These are phyloP conservation scores for Drosophila biarmipes DNA, from an alignment of 1,140 invertebrate genomes.

Conservation along the genomic window DNA sequence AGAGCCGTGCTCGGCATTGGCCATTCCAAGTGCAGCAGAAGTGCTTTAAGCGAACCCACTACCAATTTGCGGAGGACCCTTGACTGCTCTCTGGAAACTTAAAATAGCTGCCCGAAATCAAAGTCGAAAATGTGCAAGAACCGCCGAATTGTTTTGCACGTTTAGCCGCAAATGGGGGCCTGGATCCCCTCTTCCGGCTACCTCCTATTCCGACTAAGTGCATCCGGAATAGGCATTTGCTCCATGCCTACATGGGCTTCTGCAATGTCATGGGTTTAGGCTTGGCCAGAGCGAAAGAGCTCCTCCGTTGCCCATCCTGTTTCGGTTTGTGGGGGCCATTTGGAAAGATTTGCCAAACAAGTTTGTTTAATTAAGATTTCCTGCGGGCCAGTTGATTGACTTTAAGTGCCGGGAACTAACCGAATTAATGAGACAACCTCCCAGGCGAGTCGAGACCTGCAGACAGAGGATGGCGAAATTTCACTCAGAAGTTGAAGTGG, in stretches of 20 bases:
- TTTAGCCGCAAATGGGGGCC: conserved; percentile 20
- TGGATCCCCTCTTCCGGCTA: conserved; percentile 22
- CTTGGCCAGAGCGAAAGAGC: conserved; percentile 3
- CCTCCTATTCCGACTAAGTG: conserved; percentile 29
- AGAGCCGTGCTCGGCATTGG: neutral
- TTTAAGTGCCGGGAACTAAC: conserved; percentile 42
- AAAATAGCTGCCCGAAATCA: conserved; percentile 57
- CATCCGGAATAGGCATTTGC: conserved; percentile 54
- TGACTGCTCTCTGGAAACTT: conserved; percentile 13
- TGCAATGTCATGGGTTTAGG: conserved; percentile 9
- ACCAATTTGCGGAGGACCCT: conserved; percentile 48
- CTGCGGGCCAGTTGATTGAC: conserved; percentile 58
- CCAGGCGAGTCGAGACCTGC: neutral
- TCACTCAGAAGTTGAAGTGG: conserved; percentile 1
- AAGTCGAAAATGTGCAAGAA: conserved; percentile 57
- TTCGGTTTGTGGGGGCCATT: conserved; percentile 46
- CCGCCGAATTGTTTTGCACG: conserved; percentile 56
- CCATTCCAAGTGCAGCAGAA: conserved; percentile 41
- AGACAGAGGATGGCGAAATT: conserved; percentile 11
- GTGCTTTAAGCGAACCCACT: conserved; percentile 32
- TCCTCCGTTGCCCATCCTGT: conserved; percentile 2
- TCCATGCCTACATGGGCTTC: conserved; percentile 51
- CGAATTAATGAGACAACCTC: conserved; percentile 38
- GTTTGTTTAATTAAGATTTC: conserved; percentile 79
- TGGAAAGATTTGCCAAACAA: conserved; percentile 72